Evolutionary conservation across 2,888 invertebrate genomes (phyloP).

Genomic region (Andrena bicolor): DNA sequence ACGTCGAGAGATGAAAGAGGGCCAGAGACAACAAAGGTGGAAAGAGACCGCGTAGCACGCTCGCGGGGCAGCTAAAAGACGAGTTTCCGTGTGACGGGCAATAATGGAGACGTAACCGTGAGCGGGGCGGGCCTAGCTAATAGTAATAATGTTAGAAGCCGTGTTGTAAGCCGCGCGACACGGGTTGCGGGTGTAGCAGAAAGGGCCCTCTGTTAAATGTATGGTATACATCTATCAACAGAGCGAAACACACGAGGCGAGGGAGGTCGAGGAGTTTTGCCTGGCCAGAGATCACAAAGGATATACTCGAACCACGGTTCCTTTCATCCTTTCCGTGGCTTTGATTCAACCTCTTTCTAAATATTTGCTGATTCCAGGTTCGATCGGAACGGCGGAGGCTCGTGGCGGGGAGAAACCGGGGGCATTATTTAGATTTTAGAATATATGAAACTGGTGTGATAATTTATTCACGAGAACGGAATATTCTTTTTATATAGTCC

Average conservation of each 20-base stretch:
- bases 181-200: conserved; percentile 45
- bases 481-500: too few species aligned
- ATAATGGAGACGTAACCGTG: conserved; percentile 79
- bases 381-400: too few species aligned
- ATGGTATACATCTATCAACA: conserved; percentile 32
- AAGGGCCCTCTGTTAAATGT: conserved; percentile 15
- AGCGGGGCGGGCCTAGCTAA: conserved; percentile 74
- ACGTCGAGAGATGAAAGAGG: conserved; percentile 55
- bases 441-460: too few species aligned
- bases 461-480: too few species aligned
- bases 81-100: conserved; percentile 68
- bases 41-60: conserved; percentile 66
- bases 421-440: too few species aligned
- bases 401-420: too few species aligned
- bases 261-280: not conserved
- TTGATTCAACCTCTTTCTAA: not conserved
- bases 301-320: not conserved
- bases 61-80: conserved; percentile 66
- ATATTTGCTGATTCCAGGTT: not conserved
- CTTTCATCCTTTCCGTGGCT: not conserved
- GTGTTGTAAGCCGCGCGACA: conserved; percentile 71
- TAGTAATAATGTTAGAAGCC: conserved; percentile 78
- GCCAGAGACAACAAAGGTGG: conserved; percentile 59
- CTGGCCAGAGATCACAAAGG: not conserved
- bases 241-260: conserved; percentile 1